Conservation (phyloP, 2,797 vertebrate species). For the Natrix natrix region DNA sequence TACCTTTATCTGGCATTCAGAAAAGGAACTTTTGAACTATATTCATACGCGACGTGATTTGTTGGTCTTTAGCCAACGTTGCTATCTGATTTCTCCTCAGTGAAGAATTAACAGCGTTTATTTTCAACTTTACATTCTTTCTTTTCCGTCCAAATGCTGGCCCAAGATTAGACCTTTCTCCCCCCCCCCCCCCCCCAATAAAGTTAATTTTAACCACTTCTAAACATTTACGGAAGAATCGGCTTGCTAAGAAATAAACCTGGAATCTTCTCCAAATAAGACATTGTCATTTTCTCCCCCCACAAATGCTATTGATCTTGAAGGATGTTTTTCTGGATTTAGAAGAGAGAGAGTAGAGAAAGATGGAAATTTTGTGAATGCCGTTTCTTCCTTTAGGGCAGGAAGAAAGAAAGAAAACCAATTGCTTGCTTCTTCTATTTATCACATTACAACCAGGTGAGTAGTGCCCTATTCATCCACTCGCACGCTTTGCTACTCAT, state of each 20-base stretch:
- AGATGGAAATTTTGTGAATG: background rate
- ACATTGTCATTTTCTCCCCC: background rate
- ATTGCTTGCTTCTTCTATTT: background rate
- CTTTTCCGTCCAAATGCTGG: background rate
- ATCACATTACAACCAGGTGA: background rate
- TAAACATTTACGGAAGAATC: background rate
- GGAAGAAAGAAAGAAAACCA: background rate
- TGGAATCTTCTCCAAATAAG: background rate
- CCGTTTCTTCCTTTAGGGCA: background rate
- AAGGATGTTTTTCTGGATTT: background rate
- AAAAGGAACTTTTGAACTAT: background rate
- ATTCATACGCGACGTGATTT: conserved; percentile 3
- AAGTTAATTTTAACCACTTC: background rate
- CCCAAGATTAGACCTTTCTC: background rate
- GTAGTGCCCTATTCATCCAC: background rate
- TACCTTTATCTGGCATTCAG: background rate
- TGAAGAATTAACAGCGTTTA: conserved; percentile 4
- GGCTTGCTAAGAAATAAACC: background rate
- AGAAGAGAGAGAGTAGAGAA: background rate
- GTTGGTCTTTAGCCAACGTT: background rate
- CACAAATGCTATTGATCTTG: background rate
- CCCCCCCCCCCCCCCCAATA: background rate
- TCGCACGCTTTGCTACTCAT: background rate
- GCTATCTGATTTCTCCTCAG: conserved; percentile 5
- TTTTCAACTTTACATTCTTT: background rate